Conservation (phyloP, 2,888 invertebrate species). For the Notodonta dromedarius region DNA sequence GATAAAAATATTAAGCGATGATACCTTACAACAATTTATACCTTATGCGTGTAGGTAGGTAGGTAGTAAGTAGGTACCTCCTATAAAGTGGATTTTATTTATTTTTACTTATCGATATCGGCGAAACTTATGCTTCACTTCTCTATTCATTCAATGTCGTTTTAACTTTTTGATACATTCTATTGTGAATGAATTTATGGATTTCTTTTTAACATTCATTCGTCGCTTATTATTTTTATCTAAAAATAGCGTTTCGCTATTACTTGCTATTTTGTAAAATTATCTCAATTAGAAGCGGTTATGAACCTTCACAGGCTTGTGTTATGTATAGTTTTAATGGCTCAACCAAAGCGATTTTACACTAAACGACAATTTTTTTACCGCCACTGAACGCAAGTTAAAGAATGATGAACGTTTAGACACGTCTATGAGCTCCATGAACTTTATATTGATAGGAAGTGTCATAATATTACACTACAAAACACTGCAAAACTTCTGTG, state of each 20-base stretch:
- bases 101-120: conserved; percentile 15
- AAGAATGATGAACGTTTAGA: background rate
- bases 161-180: background rate
- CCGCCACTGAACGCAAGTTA: conserved; percentile 67
- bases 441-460: too few species aligned
- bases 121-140: conserved; percentile 6
- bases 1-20: conserved; percentile 39
- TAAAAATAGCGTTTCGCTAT: conserved; percentile 40
- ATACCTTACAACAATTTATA: conserved; percentile 2
- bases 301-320: conserved; percentile 67
- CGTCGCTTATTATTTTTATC: conserved; percentile 34
- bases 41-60: too few species aligned
- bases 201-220: too few species aligned
- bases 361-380: conserved; percentile 56
- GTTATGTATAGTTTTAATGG: conserved; percentile 59
- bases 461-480: too few species aligned
- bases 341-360: conserved; percentile 75
- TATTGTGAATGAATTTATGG: too few species aligned
- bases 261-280: conserved; percentile 46
- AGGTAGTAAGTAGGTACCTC: too few species aligned
- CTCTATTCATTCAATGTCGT: background rate
- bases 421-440: too few species aligned
- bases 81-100: too few species aligned
- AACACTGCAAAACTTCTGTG: too few species aligned
- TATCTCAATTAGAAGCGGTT: conserved; percentile 66